A percentile compares a stretch with the other conserved stretches of the same genome.
phyloP scores from a whole-genome alignment of 1,140 invertebrate genomes.

The Geopemphigus sp. region DNA sequence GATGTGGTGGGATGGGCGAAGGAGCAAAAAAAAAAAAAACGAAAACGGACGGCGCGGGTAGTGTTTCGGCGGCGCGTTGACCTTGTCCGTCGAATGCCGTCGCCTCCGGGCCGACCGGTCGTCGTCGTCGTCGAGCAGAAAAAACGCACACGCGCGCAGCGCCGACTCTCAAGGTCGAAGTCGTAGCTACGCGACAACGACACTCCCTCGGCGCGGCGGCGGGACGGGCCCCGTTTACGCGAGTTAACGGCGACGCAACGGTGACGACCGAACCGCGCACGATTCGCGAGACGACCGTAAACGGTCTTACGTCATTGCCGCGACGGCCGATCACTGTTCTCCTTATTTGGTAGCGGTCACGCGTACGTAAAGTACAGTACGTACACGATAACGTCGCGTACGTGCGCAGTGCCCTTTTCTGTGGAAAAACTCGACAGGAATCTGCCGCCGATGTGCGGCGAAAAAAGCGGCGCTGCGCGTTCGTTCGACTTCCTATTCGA shows the following conservation, averaged over 20 bases:
- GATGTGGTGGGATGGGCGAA: background rate
- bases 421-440: background rate
- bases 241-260: background rate
- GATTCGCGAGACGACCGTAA: background rate
- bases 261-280: background rate
- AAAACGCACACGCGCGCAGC: background rate
- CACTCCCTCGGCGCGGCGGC: constrained; percentile 28
- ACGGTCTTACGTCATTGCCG: constrained; percentile 41
- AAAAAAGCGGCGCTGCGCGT: background rate
- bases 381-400: too few species aligned
- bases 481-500: background rate
- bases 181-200: background rate
- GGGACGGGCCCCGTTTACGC: constrained; percentile 38
- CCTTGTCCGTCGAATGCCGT: background rate
- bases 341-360: constrained; percentile 46
- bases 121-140: background rate
- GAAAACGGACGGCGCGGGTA: constrained; percentile 17
- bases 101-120: background rate
- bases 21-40: background rate
- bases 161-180: background rate
- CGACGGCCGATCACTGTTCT: constrained; percentile 29
- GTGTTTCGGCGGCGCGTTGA: background rate
- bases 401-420: background rate
- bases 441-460: too few species aligned
- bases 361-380: background rate